A percentile compares a stretch with the other conserved stretches of the same genome.
These are phyloP conservation scores for Agriotes lineatus DNA, from an alignment of 2,888 invertebrate species.

Conservation along the genomic window DNA sequence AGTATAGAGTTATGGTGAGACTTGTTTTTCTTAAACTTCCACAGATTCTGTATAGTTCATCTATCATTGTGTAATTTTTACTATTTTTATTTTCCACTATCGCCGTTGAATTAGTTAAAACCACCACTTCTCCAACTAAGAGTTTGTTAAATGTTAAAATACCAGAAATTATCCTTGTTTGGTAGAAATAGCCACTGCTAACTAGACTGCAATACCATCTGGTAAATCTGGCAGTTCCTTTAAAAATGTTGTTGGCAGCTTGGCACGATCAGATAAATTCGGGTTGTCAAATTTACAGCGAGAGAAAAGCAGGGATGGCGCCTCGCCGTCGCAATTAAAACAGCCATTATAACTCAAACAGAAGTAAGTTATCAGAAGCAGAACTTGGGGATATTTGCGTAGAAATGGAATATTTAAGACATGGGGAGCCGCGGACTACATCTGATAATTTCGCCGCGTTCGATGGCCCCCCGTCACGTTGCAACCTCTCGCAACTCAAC, in stretches of 20 bases:
- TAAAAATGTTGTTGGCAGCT: background rate
- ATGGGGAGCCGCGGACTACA: conserved; percentile 18
- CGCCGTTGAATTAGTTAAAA: too few relatives aligned
- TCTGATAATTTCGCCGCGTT: conserved; percentile 21
- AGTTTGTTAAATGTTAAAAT: too few relatives aligned
- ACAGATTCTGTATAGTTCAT: too few relatives aligned
- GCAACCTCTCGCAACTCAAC: conserved; percentile 3
- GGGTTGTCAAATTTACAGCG: conserved; percentile 30
- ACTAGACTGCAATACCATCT: too few relatives aligned
- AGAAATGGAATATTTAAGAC: conserved; percentile 48
- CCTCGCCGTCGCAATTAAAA: conserved; percentile 37
- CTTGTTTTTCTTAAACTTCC: too few relatives aligned
- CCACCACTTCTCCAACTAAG: too few relatives aligned
- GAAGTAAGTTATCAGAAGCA: conserved; percentile 45
- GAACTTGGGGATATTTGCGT: conserved; percentile 48
- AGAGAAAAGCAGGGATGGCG: conserved; percentile 26
- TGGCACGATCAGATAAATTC: conserved; percentile 30
- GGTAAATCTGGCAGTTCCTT: too few relatives aligned
- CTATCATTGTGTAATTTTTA: too few relatives aligned
- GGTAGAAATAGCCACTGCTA: too few relatives aligned
- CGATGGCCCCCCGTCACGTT: conserved; percentile 11
- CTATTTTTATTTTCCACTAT: too few relatives aligned
- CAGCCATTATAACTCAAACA: conserved; percentile 47
- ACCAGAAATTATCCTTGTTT: too few relatives aligned
- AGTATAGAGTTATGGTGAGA: too few relatives aligned